Evolutionary conservation across 2,113 vertebrate species (phyloP), one percentile per base, ranked within the genome.

Genomic region (Mormoops blainvillei): DNA sequence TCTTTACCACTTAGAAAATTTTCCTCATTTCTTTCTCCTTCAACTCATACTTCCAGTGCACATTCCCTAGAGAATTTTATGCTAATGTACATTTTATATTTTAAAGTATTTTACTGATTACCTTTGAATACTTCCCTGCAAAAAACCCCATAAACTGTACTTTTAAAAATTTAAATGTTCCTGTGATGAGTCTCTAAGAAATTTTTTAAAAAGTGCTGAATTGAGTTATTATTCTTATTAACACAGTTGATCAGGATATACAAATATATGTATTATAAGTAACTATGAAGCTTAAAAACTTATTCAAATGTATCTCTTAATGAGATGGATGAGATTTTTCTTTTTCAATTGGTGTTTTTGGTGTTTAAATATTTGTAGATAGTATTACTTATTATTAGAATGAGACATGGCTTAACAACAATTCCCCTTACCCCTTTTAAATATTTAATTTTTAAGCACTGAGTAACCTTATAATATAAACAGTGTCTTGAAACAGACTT

Each of bases 381-480:
- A 86, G 84, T 86, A 87, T 74, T 77, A 82, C 18, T 87, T 94
- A 74, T 87, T 89, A 74, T 41, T 71, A 83, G 73, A 91, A 68
- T 78, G 43, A 95, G 50, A 87, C 41, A 94, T 19, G 36, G 63
- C 33, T 95, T 65, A 87, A 48, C 22, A 89, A 48, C 78, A 89
- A 26, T 33, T 38, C 19, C 6, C 19, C 4, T 19, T 10, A 4
- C 0, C 28, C 7, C 71, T 65, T 95, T 61, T 36, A 88, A 90
- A 56, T 74, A 87, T 70, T 68, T 48, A 16, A 90, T 89, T 94
- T 94, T 96, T 90, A 95, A 88, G 54, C 65, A 65, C 82, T 81
- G 54, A 96, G 85, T 93, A 89, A 63, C 7, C 26, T 78, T 94
- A 83, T 96, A 91, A 94, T 24, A 1, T 58, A 92, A 94, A 93